Percentiles rank a stretch among this genome's conserved stretches.
These are phyloP conservation scores for Hippolais icterina DNA, from an alignment of 2,113 vertebrate species.

Conservation along the genomic window DNA sequence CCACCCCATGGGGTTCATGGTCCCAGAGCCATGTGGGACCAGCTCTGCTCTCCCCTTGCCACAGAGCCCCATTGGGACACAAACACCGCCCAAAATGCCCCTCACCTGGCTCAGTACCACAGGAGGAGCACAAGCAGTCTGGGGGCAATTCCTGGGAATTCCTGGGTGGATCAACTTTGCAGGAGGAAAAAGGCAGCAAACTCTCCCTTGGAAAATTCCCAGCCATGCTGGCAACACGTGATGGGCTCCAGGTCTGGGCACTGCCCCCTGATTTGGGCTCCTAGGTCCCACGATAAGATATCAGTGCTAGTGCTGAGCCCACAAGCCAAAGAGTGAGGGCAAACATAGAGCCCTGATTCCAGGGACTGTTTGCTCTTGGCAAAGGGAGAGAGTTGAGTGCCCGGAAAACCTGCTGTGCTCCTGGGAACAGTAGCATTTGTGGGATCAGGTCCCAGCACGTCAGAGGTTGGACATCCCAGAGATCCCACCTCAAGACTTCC, in stretches of 20 bases:
- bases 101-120: background rate
- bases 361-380: background rate
- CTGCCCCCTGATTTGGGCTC: background rate
- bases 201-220: background rate
- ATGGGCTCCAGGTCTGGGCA: background rate
- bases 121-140: fast-evolving
- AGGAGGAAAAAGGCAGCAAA: background rate
- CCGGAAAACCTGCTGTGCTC: background rate
- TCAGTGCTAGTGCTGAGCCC: background rate
- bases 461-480: fast-evolving
- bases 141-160: background rate
- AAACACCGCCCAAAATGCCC: fast-evolving
- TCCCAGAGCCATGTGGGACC: fast-evolving
- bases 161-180: background rate
- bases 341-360: background rate
- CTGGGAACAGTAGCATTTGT: fast-evolving
- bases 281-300: fast-evolving
- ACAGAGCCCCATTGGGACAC: fast-evolving
- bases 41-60: background rate
- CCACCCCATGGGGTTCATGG: background rate
- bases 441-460: background rate
- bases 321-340: background rate
- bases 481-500: background rate
- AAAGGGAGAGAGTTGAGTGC: background rate
- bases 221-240: fast-evolving